These are phyloP conservation scores for Zalophus californianus DNA, from an alignment of 2,797 vertebrate genomes.

Conservation along the genomic window DNA sequence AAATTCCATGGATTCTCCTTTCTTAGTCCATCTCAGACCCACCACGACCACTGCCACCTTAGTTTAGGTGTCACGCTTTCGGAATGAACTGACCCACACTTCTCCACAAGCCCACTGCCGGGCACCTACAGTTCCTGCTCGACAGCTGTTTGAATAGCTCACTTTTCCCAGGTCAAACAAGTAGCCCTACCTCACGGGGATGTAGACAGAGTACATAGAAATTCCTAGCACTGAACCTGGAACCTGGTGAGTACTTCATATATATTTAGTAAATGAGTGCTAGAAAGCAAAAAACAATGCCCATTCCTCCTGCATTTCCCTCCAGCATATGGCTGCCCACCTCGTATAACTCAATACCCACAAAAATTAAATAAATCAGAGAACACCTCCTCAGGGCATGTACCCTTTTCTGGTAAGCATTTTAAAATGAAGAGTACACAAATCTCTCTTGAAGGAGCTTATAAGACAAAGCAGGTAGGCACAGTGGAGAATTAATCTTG, in stretches of 20 bases:
- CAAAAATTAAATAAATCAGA: neutral
- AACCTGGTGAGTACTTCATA: neutral
- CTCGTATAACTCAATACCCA: neutral
- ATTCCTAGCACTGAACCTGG: neutral
- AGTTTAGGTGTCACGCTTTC: neutral
- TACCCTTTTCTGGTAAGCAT: neutral
- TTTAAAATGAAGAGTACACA: neutral
- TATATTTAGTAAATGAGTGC: neutral
- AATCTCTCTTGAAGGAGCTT: neutral
- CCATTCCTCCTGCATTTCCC: neutral
- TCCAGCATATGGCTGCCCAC: neutral
- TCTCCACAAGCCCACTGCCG: neutral
- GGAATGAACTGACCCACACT: neutral
- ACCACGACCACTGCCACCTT: neutral
- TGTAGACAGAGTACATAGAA: neutral
- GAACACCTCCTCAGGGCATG: neutral
- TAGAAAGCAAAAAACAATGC: neutral
- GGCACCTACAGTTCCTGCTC: neutral
- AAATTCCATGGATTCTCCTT: neutral
- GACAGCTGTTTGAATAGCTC: neutral
- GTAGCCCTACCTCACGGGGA: neutral
- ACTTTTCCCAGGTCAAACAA: neutral
- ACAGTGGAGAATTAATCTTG: conserved; percentile 9
- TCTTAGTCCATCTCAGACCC: neutral
- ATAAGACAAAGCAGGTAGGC: conserved; percentile 19